Percentiles rank a stretch among this genome's conserved stretches.
Conservation (phyloP, 2,888 invertebrate genomes). For the Tineola bisselliella region DNA sequence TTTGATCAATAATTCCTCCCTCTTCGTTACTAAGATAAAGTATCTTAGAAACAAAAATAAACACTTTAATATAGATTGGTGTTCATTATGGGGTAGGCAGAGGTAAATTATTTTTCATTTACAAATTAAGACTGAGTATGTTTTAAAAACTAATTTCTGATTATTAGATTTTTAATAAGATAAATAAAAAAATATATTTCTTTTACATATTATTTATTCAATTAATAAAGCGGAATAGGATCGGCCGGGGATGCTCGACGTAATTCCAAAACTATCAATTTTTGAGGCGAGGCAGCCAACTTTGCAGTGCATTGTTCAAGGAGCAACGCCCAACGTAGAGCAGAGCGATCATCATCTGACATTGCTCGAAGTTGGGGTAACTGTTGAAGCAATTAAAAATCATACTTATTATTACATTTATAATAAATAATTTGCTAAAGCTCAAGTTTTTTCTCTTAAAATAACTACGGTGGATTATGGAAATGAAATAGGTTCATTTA, state of each 20-base stretch:
- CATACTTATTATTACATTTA: not conserved
- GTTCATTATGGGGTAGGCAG: too few species aligned
- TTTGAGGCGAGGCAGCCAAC: constrained; percentile 45
- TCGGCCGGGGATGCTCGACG: constrained; percentile 46
- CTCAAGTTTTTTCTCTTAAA: too few species aligned
- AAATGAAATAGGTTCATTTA: too few species aligned
- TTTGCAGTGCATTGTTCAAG: constrained; percentile 72
- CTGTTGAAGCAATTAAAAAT: not conserved
- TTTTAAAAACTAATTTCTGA: too few species aligned
- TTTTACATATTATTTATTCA: not conserved
- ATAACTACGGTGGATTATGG: too few species aligned
- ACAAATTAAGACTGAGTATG: too few species aligned
- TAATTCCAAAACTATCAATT: constrained; percentile 39
- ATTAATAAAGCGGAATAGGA: constrained; percentile 51
- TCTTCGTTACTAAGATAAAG: too few species aligned
- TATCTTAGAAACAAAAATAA: too few species aligned
- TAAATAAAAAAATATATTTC: not conserved
- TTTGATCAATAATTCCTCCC: too few species aligned
- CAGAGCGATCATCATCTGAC: constrained; percentile 56
- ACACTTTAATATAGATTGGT: too few species aligned
- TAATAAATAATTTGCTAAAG: too few species aligned
- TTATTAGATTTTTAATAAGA: not conserved
- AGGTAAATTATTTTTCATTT: too few species aligned
- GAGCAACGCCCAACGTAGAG: constrained; percentile 72
- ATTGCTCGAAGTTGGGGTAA: constrained; percentile 53